Evolutionary conservation across 2,888 invertebrate species (phyloP).

Genomic region (Labia minor): DNA sequence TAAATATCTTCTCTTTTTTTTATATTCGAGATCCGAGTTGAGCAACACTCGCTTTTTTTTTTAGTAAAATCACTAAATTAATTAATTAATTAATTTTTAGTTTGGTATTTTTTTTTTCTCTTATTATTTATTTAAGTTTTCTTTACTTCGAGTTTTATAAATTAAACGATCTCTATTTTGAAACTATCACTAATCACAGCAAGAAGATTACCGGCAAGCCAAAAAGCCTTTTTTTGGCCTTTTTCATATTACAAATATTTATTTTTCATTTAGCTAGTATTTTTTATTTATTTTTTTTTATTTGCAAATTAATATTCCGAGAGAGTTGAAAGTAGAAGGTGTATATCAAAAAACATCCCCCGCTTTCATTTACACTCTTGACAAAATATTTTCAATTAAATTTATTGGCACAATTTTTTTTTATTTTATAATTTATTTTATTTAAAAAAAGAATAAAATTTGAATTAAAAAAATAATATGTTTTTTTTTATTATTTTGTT

Average conservation of each 20-base stretch:
- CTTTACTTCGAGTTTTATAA: neutral
- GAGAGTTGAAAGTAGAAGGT: no score
- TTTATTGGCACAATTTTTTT: slow-evolving; percentile 15
- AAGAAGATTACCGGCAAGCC: neutral
- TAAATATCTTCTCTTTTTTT: no score
- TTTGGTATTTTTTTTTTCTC: neutral
- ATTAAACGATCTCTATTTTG: neutral
- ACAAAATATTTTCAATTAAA: neutral
- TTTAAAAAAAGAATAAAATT: neutral
- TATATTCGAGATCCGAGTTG: slow-evolving; percentile 1
- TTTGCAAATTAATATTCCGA: neutral
- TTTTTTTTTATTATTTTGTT: no score
- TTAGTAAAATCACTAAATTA: neutral
- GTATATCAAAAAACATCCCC: no score
- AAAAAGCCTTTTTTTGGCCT: neutral
- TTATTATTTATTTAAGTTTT: neutral
- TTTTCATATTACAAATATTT: slow-evolving; percentile 1
- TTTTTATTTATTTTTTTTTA: neutral
- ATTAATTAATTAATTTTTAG: neutral
- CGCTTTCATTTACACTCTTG: neutral
- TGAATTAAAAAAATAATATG: slow-evolving; percentile 1
- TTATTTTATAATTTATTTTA: no score
- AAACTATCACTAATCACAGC: neutral
- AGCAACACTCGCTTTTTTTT: neutral
- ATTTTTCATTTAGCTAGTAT: neutral